Conservation (phyloP, 1,140 invertebrate genomes). For the Drosophila jambulina region DNA sequence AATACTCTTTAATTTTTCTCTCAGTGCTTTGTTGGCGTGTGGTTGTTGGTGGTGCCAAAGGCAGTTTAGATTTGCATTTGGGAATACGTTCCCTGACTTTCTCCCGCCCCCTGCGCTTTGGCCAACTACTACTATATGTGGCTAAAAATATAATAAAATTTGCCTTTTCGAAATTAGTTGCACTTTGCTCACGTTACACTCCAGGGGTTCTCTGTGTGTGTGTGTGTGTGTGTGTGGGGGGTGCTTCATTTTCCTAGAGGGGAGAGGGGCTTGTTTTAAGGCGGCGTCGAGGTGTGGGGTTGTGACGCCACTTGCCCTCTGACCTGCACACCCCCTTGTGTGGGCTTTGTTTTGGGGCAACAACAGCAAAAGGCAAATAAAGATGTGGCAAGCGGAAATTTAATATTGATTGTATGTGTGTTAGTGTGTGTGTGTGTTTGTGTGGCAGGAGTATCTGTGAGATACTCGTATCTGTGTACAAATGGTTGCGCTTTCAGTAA, state of each 20-base stretch:
- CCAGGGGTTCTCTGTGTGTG: constrained; percentile 20
- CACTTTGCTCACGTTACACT: constrained; percentile 70
- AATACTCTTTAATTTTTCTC: not conserved
- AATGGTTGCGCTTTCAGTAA: constrained; percentile 80
- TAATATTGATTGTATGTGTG: constrained; percentile 77
- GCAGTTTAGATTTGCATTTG: constrained; percentile 81
- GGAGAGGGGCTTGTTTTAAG: not conserved
- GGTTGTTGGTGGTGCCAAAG: constrained; percentile 42
- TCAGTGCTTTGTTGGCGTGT: constrained; percentile 16
- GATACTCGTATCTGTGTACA: constrained; percentile 47
- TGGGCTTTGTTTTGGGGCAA: constrained; percentile 31
- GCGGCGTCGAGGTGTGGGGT: not conserved
- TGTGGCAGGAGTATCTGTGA: constrained; percentile 6
- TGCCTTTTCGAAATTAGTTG: constrained; percentile 80
- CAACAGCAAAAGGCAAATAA: constrained; percentile 71
- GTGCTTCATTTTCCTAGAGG: not conserved
- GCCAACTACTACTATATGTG: constrained; percentile 41
- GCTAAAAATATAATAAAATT: constrained; percentile 72
- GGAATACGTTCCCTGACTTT: constrained; percentile 55
- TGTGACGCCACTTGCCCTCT: constrained; percentile 32
- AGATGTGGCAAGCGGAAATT: constrained; percentile 80
- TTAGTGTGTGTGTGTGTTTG: constrained; percentile 20
- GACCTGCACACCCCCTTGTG: constrained; percentile 7
- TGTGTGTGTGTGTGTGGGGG: not conserved
- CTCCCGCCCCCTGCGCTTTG: constrained; percentile 5